Percentiles rank a stretch among this genome's conserved stretches.
Conservation (phyloP, 1,140 invertebrate genomes). For the Sweltsa coloradensis region DNA sequence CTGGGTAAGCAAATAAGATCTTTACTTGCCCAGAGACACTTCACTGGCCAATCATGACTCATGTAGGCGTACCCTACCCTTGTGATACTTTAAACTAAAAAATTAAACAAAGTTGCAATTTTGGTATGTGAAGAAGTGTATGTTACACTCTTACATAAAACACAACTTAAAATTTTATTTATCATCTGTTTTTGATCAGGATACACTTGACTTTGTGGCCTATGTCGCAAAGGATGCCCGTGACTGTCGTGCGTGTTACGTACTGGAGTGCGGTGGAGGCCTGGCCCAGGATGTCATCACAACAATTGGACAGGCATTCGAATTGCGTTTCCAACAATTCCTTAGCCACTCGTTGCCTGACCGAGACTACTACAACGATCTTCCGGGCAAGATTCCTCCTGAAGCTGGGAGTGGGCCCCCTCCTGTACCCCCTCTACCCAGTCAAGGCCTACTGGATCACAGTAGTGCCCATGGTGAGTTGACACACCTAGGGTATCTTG, state of each 20-base stretch:
- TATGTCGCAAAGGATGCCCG: slow-evolving; percentile 91
- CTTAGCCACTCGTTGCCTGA: slow-evolving; percentile 64
- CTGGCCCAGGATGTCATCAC: slow-evolving; percentile 93
- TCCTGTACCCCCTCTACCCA: slow-evolving; percentile 50
- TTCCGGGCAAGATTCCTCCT: slow-evolving; percentile 90
- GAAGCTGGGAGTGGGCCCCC: slow-evolving; percentile 54
- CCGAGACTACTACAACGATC: slow-evolving; percentile 94
- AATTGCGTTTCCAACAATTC: slow-evolving; percentile 86
- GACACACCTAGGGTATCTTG: too few species aligned
- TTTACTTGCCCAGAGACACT: too few species aligned
- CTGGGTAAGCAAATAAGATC: too few species aligned
- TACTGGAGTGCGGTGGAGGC: slow-evolving; percentile 88
- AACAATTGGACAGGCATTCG: slow-evolving; percentile 96
- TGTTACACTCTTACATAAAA: too few species aligned
- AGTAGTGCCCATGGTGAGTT: too few species aligned
- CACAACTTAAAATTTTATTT: too few species aligned
- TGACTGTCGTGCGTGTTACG: slow-evolving; percentile 89
- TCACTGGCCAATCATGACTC: too few species aligned
- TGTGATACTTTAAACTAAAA: too few species aligned
- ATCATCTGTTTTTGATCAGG: slow-evolving; percentile 42
- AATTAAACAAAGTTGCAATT: too few species aligned
- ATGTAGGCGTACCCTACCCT: too few species aligned
- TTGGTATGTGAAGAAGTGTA: too few species aligned
- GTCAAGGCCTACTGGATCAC: too few species aligned
- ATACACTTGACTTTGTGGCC: slow-evolving; percentile 92